Evolutionary conservation across 2,113 vertebrate genomes (phyloP).

Genomic region (Triplophysa tibetana): DNA sequence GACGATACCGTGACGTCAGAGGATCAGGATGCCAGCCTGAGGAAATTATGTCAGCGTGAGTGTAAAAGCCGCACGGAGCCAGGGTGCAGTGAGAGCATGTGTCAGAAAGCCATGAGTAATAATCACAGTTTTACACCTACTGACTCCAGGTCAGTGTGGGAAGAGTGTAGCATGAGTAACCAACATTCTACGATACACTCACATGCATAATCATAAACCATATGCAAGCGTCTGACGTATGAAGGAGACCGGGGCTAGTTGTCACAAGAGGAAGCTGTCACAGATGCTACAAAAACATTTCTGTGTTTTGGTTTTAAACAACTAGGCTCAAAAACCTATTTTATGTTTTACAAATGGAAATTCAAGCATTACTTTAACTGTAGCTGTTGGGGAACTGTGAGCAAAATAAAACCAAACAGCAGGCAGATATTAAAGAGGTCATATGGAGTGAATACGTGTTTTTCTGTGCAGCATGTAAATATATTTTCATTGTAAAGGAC

Average conservation of each 20-base stretch:
- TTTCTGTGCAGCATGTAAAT: no score
- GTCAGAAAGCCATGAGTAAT: slow-evolving; percentile 37
- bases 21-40: slow-evolving; percentile 25
- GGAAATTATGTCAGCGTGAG: slow-evolving; percentile 57
- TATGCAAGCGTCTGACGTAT: neutral
- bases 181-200: neutral
- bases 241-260: neutral
- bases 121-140: slow-evolving; percentile 27
- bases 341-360: no score
- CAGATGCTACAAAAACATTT: no score
- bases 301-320: no score
- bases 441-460: no score
- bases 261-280: neutral
- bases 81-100: slow-evolving; percentile 23
- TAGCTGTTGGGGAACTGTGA: no score
- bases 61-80: slow-evolving; percentile 1
- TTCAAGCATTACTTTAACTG: no score
- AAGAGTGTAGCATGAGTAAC: slow-evolving; percentile 10
- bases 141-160: slow-evolving; percentile 41
- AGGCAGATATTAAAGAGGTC: no score
- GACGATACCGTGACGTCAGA: neutral
- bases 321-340: no score
- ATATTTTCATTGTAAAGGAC: no score
- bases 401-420: no score
- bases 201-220: slow-evolving; percentile 4